Conservation (phyloP, 2,888 invertebrate genomes). For the Abrostola triplasia region DNA sequence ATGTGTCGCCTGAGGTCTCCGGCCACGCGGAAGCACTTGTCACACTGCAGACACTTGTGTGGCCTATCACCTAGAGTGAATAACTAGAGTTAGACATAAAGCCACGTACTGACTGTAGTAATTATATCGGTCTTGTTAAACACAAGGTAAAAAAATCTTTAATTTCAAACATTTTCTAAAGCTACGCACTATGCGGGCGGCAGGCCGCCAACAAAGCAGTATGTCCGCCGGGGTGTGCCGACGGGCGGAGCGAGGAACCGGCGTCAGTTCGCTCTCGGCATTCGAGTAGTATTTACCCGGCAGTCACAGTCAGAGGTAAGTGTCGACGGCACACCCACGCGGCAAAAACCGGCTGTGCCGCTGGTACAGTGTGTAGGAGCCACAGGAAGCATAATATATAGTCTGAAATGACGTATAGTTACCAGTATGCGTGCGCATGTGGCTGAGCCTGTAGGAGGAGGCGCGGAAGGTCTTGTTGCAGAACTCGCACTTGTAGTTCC, state of each 20-base stretch:
- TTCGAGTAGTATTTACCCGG: no score
- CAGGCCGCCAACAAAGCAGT: no score
- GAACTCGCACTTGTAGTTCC: constrained; percentile 95
- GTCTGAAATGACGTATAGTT: constrained; percentile 5
- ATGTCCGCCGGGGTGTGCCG: no score
- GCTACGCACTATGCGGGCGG: no score
- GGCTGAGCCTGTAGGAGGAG: constrained; percentile 94
- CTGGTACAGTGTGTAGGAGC: neutral
- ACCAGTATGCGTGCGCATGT: constrained; percentile 95
- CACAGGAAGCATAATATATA: neutral
- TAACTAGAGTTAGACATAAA: neutral
- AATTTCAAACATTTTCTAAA: no score
- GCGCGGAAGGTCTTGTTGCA: constrained; percentile 95
- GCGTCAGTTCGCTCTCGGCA: no score
- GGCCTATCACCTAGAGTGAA: constrained; percentile 91
- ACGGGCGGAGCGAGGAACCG: no score
- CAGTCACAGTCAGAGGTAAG: no score
- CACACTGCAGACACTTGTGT: constrained; percentile 92
- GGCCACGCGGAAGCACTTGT: constrained; percentile 94
- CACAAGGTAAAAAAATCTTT: no score
- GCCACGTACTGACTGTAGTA: neutral
- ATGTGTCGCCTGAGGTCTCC: constrained; percentile 95
- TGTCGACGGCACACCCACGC: no score
- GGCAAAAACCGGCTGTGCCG: neutral
- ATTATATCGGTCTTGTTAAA: no score